These are phyloP conservation scores for Pteronotus mesoamericanus DNA, from an alignment of 2,797 vertebrate genomes.

Conservation along the genomic window DNA sequence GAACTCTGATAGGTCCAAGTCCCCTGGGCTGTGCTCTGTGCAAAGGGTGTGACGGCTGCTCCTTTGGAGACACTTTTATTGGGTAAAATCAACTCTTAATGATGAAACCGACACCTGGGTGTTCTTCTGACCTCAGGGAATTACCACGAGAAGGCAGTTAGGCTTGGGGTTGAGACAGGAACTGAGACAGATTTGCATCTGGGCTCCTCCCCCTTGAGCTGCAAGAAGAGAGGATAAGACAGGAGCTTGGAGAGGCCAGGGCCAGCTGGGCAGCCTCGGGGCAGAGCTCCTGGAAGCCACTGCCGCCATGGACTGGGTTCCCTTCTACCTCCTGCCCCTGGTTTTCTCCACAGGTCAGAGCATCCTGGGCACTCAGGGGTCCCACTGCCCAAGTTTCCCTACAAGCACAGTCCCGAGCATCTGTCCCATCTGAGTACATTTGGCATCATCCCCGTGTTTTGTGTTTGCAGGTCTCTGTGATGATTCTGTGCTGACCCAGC, in stretches of 20 bases:
- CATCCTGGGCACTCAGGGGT: neutral
- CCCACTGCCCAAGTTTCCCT: too few relatives aligned
- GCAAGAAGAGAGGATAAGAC: neutral
- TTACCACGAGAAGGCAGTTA: too few relatives aligned
- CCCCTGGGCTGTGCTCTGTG: neutral
- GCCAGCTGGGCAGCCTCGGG: neutral
- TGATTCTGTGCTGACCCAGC: neutral
- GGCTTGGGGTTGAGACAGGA: neutral
- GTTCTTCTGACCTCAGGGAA: neutral
- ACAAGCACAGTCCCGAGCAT: rapidly evolving
- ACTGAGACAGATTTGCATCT: neutral
- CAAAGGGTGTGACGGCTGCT: neutral
- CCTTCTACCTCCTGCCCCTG: neutral
- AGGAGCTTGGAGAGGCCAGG: neutral
- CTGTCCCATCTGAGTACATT: neutral
- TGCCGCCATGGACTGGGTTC: neutral
- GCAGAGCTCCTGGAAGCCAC: neutral
- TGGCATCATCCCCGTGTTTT: neutral
- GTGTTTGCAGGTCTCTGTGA: neutral
- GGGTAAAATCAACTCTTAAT: neutral
- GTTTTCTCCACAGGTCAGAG: neutral
- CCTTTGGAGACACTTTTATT: neutral
- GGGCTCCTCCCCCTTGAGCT: neutral
- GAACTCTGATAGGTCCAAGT: too few relatives aligned
- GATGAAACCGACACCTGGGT: neutral